phyloP scores from a whole-genome alignment of 2,888 invertebrate genomes.

The Eupithecia tripunctaria region DNA sequence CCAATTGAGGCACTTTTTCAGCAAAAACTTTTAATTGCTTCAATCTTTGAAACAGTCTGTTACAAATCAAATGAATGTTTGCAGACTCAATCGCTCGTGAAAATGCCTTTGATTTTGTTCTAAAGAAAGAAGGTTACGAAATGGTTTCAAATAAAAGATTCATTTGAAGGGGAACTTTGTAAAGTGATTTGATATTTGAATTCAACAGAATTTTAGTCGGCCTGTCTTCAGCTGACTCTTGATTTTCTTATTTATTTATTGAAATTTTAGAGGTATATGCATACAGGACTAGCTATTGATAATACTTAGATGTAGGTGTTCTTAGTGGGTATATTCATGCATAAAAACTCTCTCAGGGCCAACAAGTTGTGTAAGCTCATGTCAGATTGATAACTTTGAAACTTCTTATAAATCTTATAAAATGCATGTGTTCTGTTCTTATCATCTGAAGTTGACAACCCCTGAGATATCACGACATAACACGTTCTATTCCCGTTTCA shows the following conservation, averaged over 20 bases:
- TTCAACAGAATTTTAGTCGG: too few species aligned
- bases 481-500: not conserved
- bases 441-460: not conserved
- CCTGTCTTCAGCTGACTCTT: too few species aligned
- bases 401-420: not conserved
- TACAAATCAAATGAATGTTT: constrained; percentile 20
- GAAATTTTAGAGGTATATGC: too few species aligned
- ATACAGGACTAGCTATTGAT: too few species aligned
- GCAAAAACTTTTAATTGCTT: not conserved
- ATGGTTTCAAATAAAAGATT: not conserved
- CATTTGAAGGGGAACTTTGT: not conserved
- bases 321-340: too few species aligned
- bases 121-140: not conserved
- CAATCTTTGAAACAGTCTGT: not conserved
- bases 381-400: too few species aligned
- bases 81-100: constrained; percentile 18
- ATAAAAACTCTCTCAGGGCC: too few species aligned
- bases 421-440: not conserved
- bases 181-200: not conserved
- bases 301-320: too few species aligned
- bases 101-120: constrained; percentile 11
- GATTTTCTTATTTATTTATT: too few species aligned
- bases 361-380: too few species aligned
- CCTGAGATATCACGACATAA: not conserved
- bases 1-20: not conserved